Conservation (phyloP, 2,888 invertebrate genomes). For the Sisyra nigra region DNA sequence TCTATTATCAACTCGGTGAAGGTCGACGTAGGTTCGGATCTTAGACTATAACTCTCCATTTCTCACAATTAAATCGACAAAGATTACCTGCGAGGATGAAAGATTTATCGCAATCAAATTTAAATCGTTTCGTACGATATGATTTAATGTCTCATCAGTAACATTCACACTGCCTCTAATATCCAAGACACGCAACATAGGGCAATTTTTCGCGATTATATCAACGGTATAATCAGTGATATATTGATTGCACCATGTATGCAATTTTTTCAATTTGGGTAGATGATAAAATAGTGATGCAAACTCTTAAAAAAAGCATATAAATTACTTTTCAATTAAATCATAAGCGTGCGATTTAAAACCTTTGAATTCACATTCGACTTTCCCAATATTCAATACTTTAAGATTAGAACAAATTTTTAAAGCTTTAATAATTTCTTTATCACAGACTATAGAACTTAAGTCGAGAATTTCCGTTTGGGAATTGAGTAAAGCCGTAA, state of each 20-base stretch:
- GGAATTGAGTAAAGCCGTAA: conserved; percentile 18
- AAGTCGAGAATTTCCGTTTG: conserved; percentile 19
- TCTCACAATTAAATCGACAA: too few species aligned
- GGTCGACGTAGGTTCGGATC: too few species aligned
- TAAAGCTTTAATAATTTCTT: conserved; percentile 20
- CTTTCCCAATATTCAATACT: conserved; percentile 17
- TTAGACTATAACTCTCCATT: too few species aligned
- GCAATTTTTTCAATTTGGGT: conserved; percentile 17
- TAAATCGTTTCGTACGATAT: conserved; percentile 17
- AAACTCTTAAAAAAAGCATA: conserved; percentile 17
- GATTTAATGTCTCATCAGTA: conserved; percentile 20
- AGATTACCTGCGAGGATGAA: conserved; percentile 24
- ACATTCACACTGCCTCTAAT: conserved; percentile 26
- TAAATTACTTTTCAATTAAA: background rate
- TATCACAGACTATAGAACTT: conserved; percentile 18
- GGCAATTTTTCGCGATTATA: conserved; percentile 30
- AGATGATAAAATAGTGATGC: conserved; percentile 18
- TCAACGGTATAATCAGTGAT: conserved; percentile 36
- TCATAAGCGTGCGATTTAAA: background rate
- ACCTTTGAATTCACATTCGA: background rate
- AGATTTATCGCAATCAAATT: conserved; percentile 21
- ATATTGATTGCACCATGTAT: conserved; percentile 19
- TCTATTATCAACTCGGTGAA: too few species aligned
- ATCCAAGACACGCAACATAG: conserved; percentile 29
- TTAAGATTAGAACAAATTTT: conserved; percentile 17